phyloP scores from a whole-genome alignment of 2,113 vertebrate species.

The Pygoscelis antarcticus region DNA sequence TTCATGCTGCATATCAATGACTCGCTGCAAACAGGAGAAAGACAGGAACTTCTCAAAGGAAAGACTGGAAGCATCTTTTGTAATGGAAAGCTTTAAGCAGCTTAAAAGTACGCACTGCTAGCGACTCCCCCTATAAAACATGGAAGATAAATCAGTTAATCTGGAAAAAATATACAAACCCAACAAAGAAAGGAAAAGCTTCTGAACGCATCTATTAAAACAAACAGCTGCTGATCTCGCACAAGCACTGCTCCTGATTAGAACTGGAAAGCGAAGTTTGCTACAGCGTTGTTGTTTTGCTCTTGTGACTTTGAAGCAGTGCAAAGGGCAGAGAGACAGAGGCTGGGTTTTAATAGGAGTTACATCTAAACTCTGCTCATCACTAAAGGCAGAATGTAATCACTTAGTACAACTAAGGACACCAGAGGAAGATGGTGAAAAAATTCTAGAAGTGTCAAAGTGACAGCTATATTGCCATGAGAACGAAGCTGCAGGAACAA shows the following conservation, averaged over 20 bases:
- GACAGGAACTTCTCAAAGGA: background rate
- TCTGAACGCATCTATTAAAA: background rate
- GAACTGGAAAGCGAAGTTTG: background rate
- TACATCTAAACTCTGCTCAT: background rate
- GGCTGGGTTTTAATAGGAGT: background rate
- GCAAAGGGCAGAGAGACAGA: background rate
- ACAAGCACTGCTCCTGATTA: background rate
- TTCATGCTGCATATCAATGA: background rate
- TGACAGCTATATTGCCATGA: background rate
- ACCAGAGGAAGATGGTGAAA: background rate
- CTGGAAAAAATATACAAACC: background rate
- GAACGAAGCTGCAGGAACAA: conserved; percentile 11
- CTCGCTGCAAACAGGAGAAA: background rate
- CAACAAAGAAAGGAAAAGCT: background rate
- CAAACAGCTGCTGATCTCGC: background rate
- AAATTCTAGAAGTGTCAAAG: background rate
- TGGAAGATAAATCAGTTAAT: background rate
- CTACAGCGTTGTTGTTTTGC: background rate
- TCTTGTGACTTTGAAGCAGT: background rate
- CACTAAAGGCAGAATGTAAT: background rate
- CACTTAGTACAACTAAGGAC: background rate
- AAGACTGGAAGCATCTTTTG: background rate
- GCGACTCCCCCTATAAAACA: background rate
- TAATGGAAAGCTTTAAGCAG: background rate
- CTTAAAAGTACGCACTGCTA: background rate